phyloP scores from a whole-genome alignment of 2,888 invertebrate genomes.

The Acrobeloides nanus region DNA sequence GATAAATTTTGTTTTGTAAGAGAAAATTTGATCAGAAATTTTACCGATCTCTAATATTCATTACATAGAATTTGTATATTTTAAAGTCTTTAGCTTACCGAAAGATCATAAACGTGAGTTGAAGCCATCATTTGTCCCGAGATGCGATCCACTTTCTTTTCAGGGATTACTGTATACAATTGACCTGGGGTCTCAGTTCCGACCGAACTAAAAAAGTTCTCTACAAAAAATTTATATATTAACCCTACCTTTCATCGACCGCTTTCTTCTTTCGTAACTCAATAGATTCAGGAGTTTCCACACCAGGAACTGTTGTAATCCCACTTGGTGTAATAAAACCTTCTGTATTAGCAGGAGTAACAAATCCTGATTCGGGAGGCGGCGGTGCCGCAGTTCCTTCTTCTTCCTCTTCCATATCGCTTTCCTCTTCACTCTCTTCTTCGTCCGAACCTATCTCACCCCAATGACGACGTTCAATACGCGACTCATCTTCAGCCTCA shows the following conservation, averaged over 20 bases:
- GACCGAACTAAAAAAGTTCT: slow-evolving; percentile 21
- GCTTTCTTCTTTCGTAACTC: slow-evolving; percentile 92
- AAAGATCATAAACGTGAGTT: slow-evolving; percentile 92
- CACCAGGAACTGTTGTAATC: slow-evolving; percentile 54
- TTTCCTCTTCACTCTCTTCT: slow-evolving; percentile 54
- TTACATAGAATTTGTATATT: neutral
- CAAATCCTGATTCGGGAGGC: slow-evolving; percentile 18
- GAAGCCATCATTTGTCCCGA: slow-evolving; percentile 73
- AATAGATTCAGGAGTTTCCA: slow-evolving; percentile 95
- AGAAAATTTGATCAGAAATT: neutral
- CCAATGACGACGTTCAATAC: slow-evolving; percentile 88
- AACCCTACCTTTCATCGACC: slow-evolving; percentile 76
- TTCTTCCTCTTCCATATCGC: slow-evolving; percentile 44
- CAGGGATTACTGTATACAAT: slow-evolving; percentile 87
- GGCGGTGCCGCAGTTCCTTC: slow-evolving; percentile 31
- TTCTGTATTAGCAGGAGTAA: slow-evolving; percentile 27
- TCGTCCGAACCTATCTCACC: slow-evolving; percentile 85
- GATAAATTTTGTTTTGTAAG: too few relatives aligned
- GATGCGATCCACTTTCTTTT: slow-evolving; percentile 80
- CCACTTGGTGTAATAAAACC: slow-evolving; percentile 46
- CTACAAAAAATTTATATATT: slow-evolving; percentile 2
- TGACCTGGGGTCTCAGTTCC: slow-evolving; percentile 58
- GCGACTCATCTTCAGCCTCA: slow-evolving; percentile 66
- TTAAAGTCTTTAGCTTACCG: slow-evolving; percentile 55
- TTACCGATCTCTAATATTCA: too few relatives aligned